phyloP scores from a whole-genome alignment of 2,888 invertebrate genomes.

The Resseliella maxima region DNA sequence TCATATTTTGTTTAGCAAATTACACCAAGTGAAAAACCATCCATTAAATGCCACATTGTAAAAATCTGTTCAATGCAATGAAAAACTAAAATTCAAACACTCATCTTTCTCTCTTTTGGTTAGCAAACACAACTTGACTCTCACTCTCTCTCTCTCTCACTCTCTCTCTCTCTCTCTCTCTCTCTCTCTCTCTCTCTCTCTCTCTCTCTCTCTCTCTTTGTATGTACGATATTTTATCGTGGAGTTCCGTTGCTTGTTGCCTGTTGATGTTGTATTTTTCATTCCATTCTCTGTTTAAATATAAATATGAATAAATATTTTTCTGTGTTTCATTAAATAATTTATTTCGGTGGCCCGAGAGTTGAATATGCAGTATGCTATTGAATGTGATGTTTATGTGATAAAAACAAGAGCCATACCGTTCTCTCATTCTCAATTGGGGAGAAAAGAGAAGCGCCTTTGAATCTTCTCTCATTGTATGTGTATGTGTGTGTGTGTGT shows the following conservation, averaged over 20 bases:
- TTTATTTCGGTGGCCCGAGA: background rate
- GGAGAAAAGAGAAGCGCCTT: background rate
- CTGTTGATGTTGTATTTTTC: background rate
- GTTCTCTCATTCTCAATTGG: background rate
- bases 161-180: no score
- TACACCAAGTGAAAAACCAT: no score
- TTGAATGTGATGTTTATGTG: background rate
- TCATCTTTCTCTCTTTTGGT: no score
- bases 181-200: background rate
- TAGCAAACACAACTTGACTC: no score
- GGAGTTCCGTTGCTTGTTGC: background rate
- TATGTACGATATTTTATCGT: background rate
- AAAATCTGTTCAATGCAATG: no score
- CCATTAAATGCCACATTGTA: no score
- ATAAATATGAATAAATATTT: slow-evolving; percentile 44
- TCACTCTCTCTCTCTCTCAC: no score
- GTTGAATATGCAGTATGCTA: background rate
- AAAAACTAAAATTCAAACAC: no score
- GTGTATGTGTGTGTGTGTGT: background rate
- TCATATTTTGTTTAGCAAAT: no score
- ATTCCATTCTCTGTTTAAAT: background rate
- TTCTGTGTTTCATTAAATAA: slow-evolving; percentile 1
- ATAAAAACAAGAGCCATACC: background rate
- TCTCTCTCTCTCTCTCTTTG: background rate
- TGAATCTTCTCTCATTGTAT: no score